These are phyloP conservation scores for Tupaia chinensis DNA, from an alignment of 2,113 vertebrate species.

Conservation along the genomic window DNA sequence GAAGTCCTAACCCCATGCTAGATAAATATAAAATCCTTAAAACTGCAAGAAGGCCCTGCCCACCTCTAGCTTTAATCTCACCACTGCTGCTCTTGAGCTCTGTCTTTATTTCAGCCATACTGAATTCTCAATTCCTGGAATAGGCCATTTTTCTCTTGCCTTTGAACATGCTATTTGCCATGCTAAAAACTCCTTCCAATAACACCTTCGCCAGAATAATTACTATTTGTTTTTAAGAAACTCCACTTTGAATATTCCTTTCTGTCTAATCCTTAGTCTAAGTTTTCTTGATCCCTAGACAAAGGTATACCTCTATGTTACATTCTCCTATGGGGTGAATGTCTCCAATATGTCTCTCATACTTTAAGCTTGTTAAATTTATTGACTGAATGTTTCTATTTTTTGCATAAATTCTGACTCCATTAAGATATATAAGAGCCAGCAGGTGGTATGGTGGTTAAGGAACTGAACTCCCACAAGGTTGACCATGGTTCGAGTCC, in stretches of 20 bases:
- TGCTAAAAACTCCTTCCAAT: background rate
- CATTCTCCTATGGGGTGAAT: background rate
- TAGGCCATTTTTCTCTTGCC: background rate
- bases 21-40: background rate
- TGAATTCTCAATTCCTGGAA: background rate
- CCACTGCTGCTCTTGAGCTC: background rate
- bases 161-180: background rate
- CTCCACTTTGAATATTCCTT: background rate
- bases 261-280: background rate
- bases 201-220: background rate
- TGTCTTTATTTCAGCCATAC: background rate
- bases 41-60: background rate
- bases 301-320: background rate
- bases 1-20: background rate
- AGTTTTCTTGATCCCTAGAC: background rate
- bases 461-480: too few relatives aligned
- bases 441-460: too few relatives aligned
- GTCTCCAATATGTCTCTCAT: background rate
- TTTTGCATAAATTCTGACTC: conserved; percentile 22
- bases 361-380: background rate
- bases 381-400: background rate
- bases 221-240: background rate
- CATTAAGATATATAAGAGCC: background rate
- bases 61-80: background rate
- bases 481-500: too few relatives aligned